Conservation (phyloP, 2,888 invertebrate genomes). For the Glomeris marginata region DNA sequence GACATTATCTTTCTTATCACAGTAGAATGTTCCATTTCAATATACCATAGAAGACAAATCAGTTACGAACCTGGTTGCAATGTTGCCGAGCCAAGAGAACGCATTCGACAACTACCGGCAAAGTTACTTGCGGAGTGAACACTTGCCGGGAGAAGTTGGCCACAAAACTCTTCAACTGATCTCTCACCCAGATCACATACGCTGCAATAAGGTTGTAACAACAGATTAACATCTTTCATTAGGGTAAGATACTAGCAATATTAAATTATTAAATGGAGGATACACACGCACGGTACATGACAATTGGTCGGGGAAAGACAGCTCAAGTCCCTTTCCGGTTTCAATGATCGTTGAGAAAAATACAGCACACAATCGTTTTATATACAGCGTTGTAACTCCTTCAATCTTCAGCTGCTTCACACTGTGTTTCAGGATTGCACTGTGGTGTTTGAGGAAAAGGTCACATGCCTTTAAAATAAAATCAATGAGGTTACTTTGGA, state of each 20-base stretch:
- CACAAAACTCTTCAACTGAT: constrained; percentile 31
- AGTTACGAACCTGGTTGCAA: constrained; percentile 43
- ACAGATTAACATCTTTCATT: no score
- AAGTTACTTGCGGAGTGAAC: constrained; percentile 71
- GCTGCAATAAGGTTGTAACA: no score
- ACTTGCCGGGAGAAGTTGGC: constrained; percentile 43
- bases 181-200: constrained; percentile 78
- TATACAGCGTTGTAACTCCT: constrained; percentile 62
- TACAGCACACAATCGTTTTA: constrained; percentile 62
- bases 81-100: constrained; percentile 62
- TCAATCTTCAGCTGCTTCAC: constrained; percentile 50
- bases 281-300: constrained; percentile 19
- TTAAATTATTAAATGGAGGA: no score
- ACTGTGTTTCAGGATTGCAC: constrained; percentile 62
- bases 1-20: constrained; percentile 1
- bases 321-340: constrained; percentile 56
- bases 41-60: background rate
- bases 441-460: constrained; percentile 63
- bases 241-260: no score
- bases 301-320: constrained; percentile 63
- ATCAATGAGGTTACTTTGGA: no score
- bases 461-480: constrained; percentile 55
- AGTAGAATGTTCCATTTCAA: background rate
- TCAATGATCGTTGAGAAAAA: constrained; percentile 69
- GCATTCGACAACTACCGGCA: constrained; percentile 72